Base-by-base conservation (phyloP, 2,888 invertebrate species). In the Neoaliturus tenellus region DNA sequence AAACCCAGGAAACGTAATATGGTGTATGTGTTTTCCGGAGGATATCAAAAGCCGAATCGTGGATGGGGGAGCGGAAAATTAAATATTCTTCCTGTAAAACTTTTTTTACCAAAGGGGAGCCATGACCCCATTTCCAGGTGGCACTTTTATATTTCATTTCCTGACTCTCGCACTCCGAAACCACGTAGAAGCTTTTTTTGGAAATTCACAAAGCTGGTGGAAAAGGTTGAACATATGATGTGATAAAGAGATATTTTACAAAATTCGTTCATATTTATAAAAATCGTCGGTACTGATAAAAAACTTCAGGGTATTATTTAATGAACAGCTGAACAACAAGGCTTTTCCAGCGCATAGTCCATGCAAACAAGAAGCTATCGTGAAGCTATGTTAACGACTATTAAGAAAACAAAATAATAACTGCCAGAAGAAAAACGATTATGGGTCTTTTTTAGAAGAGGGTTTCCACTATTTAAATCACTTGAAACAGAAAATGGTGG, bases 81-180 rank as follows among this genome's bases (percentile, higher is more conserved):
- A 78, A 55, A 78, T 78, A 78, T 78, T 78, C 78, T 55, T 78
- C 78, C 78, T 78, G 78, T 78, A 25, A 48, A 78, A 55, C 44
- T 25, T 78, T 78, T 75, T 28, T 78, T 33, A 55, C 35, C 55
- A 55, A 78, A 75, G 75, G 78, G 78, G 78, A 31, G 78, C 28
- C 31, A 78, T 78, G 78, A 78, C 55, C 55, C 78, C 55, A 78
- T 78, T 78, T 78, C 35, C 51, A 51, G 55, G 48, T 78, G 23
- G 31, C 78, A 78, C 28, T 78, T 78, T 78, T 78, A 78, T 78
- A 48, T 31, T 31, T 78, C 55, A 48, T 48, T 78, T 78, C 20
- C 78, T 33, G 23, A 10, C 31, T 23, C 23, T 3, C n/a, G 12
- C 67, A 2, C n/a, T 67, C 31, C 10, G 33, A 25, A 23, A 55